Base-by-base conservation (phyloP, 2,113 vertebrate species). In the Martes martes region DNA sequence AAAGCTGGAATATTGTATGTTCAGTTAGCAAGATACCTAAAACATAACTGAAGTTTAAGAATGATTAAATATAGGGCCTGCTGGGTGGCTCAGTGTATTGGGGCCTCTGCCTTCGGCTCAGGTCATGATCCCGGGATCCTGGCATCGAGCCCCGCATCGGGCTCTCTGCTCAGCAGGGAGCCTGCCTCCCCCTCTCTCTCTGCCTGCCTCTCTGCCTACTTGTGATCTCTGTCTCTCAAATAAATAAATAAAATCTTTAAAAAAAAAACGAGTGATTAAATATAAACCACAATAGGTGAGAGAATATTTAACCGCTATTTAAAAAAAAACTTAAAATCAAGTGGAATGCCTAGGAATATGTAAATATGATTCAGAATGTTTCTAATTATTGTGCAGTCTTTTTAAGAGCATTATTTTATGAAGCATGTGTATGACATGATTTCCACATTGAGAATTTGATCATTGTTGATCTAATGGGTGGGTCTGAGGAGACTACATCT, bases 341-440 rank as follows among this genome's bases (percentile, higher is more conserved):
- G 39, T 45, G 52, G 24, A 92, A 65, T 52, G 21, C 65, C 45
- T 96, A 55, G 39, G 57, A 78, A 78, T 69, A 67, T 65, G 89
- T 78, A 84, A 97, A 67, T 65, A 93, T 78, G 88, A 96, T 61
- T 95, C 76, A 94, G 71, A 93, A 85, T 78, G 85, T 47, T 89
- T 11, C 57, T 86, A 95, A 76, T 42, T 92, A 78, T 85, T 82
- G 69, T 96, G 19, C 45, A 88, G 31, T 78, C 71, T 88, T 65
- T 36, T 90, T 74, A 84, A 91, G 31, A 83, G 24, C 73, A 67
- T 52, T 93, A 55, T 33, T 84, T 95, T 92, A 81, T 52, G 31
- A 87, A 63, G 26, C 16, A 52, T 78, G 42, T 63, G 16, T 84
- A 74, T 95, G 33, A n/a, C 21, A 67, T 52, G 9, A 69, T 81